A percentile compares a stretch with the other conserved stretches of the same genome.
Evolutionary conservation across 2,888 invertebrate species (phyloP).

Genomic region (Dendrolimus houi): DNA sequence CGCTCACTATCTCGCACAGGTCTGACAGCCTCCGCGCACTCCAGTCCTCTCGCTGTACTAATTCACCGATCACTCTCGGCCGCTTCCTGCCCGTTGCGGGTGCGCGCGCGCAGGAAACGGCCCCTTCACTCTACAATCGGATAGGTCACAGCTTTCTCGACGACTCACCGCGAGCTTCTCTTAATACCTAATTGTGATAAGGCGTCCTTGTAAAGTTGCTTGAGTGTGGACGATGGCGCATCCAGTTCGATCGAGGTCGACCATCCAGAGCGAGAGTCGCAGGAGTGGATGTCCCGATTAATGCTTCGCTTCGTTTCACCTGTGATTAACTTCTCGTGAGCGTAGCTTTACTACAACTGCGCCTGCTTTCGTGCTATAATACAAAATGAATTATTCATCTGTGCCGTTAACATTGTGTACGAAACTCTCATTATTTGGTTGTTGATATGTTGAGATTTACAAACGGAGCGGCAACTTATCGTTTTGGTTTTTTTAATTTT

Average conservation of each 20-base stretch:
- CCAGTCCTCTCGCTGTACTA: slow-evolving; percentile 1
- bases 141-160: not conserved
- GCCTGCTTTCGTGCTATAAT: slow-evolving; percentile 3
- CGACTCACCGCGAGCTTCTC: not conserved
- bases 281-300: slow-evolving; percentile 34
- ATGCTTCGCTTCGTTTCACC: slow-evolving; percentile 54
- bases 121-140: not conserved
- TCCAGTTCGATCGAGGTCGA: not conserved
- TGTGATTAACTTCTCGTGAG: slow-evolving; percentile 57
- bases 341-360: slow-evolving; percentile 51
- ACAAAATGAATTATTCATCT: not conserved
- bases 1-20: slow-evolving; percentile 76
- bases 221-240: not conserved
- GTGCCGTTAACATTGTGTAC: not conserved
- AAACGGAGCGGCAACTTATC: not conserved
- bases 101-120: not conserved
- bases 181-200: not conserved
- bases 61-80: not conserved
- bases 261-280: slow-evolving; percentile 20
- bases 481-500: not conserved
- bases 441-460: not conserved
- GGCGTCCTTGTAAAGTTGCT: slow-evolving; percentile 1
- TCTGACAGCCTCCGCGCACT: slow-evolving; percentile 40
- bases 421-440: not conserved
- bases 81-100: not conserved